phyloP scores from a whole-genome alignment of 2,888 invertebrate genomes.

The Venustoraphidia nigricollis region DNA sequence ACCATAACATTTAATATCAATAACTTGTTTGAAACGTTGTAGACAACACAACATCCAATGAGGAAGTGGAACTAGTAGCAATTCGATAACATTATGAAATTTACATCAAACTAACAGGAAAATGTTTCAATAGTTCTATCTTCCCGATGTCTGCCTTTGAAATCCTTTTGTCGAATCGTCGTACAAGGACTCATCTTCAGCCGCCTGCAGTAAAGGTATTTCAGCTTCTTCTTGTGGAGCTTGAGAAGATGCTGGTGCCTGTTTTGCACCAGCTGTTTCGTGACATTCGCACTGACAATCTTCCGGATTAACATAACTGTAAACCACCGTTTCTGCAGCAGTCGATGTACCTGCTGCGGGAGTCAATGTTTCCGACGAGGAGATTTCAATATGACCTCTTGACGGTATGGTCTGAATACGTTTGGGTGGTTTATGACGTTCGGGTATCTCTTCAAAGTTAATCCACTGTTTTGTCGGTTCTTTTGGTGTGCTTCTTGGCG shows the following conservation, averaged over 20 bases:
- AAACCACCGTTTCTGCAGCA: conserved; percentile 34
- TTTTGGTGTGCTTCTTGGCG: conserved; percentile 24
- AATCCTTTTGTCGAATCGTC: too few species aligned
- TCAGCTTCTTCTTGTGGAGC: conserved; percentile 1
- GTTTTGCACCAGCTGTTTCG: conserved; percentile 29
- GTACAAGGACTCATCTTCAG: conserved; percentile 17
- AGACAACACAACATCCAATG: too few species aligned
- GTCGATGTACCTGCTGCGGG: conserved; percentile 6
- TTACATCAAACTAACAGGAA: too few species aligned
- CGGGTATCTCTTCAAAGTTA: conserved; percentile 75
- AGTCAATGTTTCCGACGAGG: conserved; percentile 24
- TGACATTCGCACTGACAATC: conserved; percentile 82
- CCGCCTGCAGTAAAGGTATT: conserved; percentile 3
- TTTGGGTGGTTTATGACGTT: conserved; percentile 64
- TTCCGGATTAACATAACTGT: conserved; percentile 73
- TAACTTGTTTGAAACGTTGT: too few species aligned
- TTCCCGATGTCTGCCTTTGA: too few species aligned
- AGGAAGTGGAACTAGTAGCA: too few species aligned
- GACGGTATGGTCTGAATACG: conserved; percentile 68
- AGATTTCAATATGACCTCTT: conserved; percentile 28
- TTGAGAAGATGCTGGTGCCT: conserved; percentile 14
- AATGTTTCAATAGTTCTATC: too few species aligned
- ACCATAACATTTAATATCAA: too few species aligned
- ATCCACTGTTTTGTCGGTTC: conserved; percentile 50
- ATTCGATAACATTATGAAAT: too few species aligned